phyloP scores from a whole-genome alignment of 2,888 invertebrate species.

The Pycnomerus fuliginosus region DNA sequence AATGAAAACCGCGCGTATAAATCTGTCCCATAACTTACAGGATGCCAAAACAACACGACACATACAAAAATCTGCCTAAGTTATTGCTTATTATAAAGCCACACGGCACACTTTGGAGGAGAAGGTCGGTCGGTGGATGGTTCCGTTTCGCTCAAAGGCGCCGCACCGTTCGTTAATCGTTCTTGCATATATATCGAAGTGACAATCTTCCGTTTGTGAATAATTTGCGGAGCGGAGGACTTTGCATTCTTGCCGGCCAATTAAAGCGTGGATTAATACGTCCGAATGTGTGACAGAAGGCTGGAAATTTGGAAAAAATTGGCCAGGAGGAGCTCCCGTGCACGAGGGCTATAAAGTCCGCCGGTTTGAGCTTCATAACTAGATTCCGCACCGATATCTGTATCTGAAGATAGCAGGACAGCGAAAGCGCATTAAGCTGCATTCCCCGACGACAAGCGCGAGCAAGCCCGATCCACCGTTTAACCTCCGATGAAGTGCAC shows the following conservation, averaged over 20 bases:
- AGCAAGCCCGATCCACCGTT: slow-evolving; percentile 15
- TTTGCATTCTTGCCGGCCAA: no score
- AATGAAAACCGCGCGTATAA: slow-evolving; percentile 48
- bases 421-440: slow-evolving; percentile 50
- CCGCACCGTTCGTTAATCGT: slow-evolving; percentile 38
- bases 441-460: slow-evolving; percentile 36
- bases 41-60: slow-evolving; percentile 52
- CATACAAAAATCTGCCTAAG: slow-evolving; percentile 48
- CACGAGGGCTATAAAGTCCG: slow-evolving; percentile 33
- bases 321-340: slow-evolving; percentile 2
- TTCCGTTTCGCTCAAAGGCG: slow-evolving; percentile 29
- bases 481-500: not conserved
- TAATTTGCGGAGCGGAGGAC: no score
- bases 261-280: no score
- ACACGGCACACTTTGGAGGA: slow-evolving; percentile 31
- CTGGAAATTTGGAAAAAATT: no score
- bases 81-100: slow-evolving; percentile 50
- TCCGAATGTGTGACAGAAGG: no score
- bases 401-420: slow-evolving; percentile 49
- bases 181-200: slow-evolving; percentile 39
- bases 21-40: slow-evolving; percentile 51
- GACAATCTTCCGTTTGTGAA: slow-evolving; percentile 38
- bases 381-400: slow-evolving; percentile 49
- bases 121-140: not conserved
- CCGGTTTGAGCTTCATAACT: slow-evolving; percentile 41